A percentile compares a stretch with the other conserved stretches of the same genome.
These are phyloP conservation scores for Oscheius sp. DNA, from an alignment of 2,888 invertebrate genomes.

Conservation along the genomic window DNA sequence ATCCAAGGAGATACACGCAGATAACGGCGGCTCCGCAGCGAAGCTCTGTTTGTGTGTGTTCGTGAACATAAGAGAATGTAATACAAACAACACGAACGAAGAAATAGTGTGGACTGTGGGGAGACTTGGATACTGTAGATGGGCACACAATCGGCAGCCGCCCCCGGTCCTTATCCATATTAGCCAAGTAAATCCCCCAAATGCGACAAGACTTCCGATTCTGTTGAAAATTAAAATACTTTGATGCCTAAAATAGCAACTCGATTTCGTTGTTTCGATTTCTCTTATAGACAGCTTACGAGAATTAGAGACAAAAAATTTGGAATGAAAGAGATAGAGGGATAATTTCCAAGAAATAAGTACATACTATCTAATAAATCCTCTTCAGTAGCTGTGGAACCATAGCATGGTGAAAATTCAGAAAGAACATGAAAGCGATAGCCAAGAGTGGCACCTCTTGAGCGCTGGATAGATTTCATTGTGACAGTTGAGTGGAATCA, in stretches of 20 bases:
- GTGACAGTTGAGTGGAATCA: slow-evolving; percentile 28
- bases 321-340: neutral
- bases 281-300: no score
- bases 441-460: slow-evolving; percentile 19
- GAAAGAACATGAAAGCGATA: neutral
- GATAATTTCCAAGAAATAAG: neutral
- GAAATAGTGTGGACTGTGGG: slow-evolving; percentile 15
- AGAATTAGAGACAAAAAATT: neutral
- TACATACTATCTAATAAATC: neutral
- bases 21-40: slow-evolving; percentile 23
- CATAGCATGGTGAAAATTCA: neutral
- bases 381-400: no score
- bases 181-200: slow-evolving; percentile 17
- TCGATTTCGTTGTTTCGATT: no score
- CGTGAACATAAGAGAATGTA: slow-evolving; percentile 33
- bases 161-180: slow-evolving; percentile 26
- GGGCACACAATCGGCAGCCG: slow-evolving; percentile 25
- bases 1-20: slow-evolving; percentile 25
- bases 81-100: slow-evolving; percentile 30
- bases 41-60: slow-evolving; percentile 33
- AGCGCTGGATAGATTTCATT: slow-evolving; percentile 21
- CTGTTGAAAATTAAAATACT: neutral
- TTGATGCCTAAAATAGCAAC: no score
- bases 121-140: slow-evolving; percentile 24
- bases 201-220: slow-evolving; percentile 25